Evolutionary conservation across 2,888 invertebrate species (phyloP).

Genomic region (Drosophila picticornis): DNA sequence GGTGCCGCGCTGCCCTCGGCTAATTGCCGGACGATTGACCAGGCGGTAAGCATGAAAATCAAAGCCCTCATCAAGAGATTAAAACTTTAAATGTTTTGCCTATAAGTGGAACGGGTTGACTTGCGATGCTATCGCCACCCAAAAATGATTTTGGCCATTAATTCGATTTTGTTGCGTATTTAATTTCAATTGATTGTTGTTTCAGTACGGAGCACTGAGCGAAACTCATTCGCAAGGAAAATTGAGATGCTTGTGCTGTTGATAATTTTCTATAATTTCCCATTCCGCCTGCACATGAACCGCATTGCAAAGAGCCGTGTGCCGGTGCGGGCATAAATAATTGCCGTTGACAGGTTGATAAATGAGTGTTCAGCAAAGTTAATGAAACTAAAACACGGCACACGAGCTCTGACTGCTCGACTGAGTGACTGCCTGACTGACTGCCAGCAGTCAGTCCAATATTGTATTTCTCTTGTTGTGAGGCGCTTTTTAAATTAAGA

Average conservation of each 20-base stretch:
- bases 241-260: constrained; percentile 9
- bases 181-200: constrained; percentile 52
- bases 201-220: constrained; percentile 2
- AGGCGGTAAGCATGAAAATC: constrained; percentile 21
- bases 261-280: constrained; percentile 63
- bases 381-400: constrained; percentile 76
- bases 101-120: constrained; percentile 34
- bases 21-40: constrained; percentile 55
- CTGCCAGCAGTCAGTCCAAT: constrained; percentile 20
- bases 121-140: constrained; percentile 19
- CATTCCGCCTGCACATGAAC: constrained; percentile 35
- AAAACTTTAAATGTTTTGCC: constrained; percentile 60
- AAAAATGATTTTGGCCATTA: constrained; percentile 41
- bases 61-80: constrained; percentile 50
- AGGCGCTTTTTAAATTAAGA: constrained; percentile 72
- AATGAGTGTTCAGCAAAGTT: constrained; percentile 74
- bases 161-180: constrained; percentile 58
- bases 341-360: constrained; percentile 79
- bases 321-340: constrained; percentile 65
- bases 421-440: constrained; percentile 7
- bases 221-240: constrained; percentile 25
- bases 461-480: constrained; percentile 25
- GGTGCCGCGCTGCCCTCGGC: constrained; percentile 27
- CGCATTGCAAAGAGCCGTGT: constrained; percentile 20
- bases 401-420: constrained; percentile 45